A percentile compares a stretch with the other conserved stretches of the same genome.
These are phyloP conservation scores for Monoplex corrugatus DNA, from an alignment of 2,888 invertebrate genomes.

Conservation along the genomic window DNA sequence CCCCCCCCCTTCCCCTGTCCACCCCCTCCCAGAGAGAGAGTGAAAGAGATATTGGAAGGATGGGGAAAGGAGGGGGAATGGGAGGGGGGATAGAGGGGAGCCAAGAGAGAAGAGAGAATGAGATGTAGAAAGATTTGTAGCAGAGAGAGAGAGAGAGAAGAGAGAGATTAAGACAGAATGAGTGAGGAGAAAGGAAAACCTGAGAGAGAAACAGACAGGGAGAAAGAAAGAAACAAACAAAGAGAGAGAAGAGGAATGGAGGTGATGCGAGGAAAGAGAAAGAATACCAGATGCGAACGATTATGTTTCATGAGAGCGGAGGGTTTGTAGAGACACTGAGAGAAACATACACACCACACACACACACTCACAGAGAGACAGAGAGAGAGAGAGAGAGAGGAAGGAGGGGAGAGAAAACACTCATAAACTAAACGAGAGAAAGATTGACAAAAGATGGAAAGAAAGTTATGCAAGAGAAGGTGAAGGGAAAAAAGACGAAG, in stretches of 20 bases:
- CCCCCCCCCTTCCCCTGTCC: not conserved
- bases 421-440: too few species aligned
- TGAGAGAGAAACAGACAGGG: not conserved
- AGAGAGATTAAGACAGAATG: not conserved
- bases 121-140: not conserved
- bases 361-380: conserved; percentile 36
- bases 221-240: not conserved
- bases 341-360: too few species aligned
- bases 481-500: not conserved
- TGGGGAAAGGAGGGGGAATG: not conserved
- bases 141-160: not conserved
- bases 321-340: conserved; percentile 3
- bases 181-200: too few species aligned
- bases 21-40: not conserved
- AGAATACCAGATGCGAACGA: not conserved
- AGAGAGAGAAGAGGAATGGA: not conserved
- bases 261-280: not conserved
- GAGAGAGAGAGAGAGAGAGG: not conserved
- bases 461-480: not conserved
- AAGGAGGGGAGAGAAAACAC: conserved; percentile 5
- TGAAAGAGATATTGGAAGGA: conserved; percentile 23
- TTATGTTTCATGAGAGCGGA: not conserved
- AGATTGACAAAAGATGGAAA: not conserved
- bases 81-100: conserved; percentile 23
- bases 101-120: conserved; percentile 22